Evolutionary conservation across 2,797 vertebrate genomes (phyloP).

Genomic region (Semotilus atromaculatus): DNA sequence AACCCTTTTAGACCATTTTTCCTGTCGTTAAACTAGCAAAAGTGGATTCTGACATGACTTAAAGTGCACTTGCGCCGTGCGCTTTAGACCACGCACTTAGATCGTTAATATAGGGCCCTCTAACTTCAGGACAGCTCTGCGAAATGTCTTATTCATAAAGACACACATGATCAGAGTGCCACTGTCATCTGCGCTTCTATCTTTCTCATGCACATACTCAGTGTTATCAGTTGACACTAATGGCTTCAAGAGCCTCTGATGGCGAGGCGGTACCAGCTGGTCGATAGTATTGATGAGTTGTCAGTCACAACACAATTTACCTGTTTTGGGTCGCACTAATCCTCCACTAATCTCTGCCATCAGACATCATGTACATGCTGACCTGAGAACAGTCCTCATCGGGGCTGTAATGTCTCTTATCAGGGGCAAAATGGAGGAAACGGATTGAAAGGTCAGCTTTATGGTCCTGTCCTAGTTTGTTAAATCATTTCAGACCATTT

Average conservation of each 20-base stretch:
- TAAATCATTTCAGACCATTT: slow-evolving; percentile 4
- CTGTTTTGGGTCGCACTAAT: slow-evolving; percentile 31
- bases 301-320: slow-evolving; percentile 33
- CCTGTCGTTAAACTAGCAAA: too few relatives aligned
- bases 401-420: not conserved
- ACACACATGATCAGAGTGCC: not conserved
- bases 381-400: not conserved
- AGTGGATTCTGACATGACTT: too few relatives aligned
- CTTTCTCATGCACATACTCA: slow-evolving; percentile 5
- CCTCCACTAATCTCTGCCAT: slow-evolving; percentile 36
- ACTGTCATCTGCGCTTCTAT: not conserved
- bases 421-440: not conserved
- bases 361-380: not conserved
- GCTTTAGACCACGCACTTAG: too few relatives aligned
- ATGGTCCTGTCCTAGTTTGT: not conserved
- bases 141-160: not conserved
- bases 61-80: too few relatives aligned
- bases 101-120: too few relatives aligned
- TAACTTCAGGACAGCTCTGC: not conserved
- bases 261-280: not conserved
- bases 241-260: slow-evolving; percentile 28
- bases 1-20: too few relatives aligned
- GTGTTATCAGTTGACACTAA: slow-evolving; percentile 12
- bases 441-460: not conserved
- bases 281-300: slow-evolving; percentile 45